Percentiles rank a stretch among this genome's conserved stretches.
Conservation (phyloP, 1,140 invertebrate genomes). For the Campoletis sonorensis region DNA sequence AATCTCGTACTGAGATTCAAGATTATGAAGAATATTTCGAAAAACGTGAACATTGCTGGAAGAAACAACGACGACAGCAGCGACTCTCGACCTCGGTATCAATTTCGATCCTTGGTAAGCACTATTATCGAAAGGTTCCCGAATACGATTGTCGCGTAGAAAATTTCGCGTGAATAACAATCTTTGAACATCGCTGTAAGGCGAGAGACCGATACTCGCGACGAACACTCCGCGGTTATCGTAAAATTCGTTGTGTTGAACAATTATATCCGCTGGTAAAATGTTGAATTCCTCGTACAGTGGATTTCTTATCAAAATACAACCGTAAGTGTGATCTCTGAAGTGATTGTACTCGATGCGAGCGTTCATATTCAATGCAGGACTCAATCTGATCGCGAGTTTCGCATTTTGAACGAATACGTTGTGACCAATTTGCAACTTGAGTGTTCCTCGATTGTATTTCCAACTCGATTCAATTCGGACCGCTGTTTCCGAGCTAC, state of each 20-base stretch:
- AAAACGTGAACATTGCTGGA: conserved; percentile 94
- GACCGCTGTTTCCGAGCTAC: conserved; percentile 84
- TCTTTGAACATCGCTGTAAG: conserved; percentile 88
- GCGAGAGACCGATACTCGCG: conserved; percentile 90
- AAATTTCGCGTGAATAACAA: conserved; percentile 93
- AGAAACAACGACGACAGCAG: conserved; percentile 92
- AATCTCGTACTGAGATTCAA: conserved; percentile 93
- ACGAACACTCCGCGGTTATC: conserved; percentile 93
- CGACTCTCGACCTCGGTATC: conserved; percentile 90
- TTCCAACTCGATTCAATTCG: conserved; percentile 89
- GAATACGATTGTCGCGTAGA: conserved; percentile 89
- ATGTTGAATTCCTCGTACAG: conserved; percentile 84
- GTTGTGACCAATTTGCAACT: conserved; percentile 91
- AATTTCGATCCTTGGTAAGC: conserved; percentile 82
- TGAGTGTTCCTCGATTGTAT: conserved; percentile 77
- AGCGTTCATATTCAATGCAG: conserved; percentile 89
- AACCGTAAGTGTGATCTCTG: conserved; percentile 87
- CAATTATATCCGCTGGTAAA: conserved; percentile 82
- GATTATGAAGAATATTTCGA: conserved; percentile 96
- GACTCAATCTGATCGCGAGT: conserved; percentile 87
- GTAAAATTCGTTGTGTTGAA: conserved; percentile 93
- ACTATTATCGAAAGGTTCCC: conserved; percentile 88
- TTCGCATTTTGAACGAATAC: conserved; percentile 86
- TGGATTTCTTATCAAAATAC: conserved; percentile 91
- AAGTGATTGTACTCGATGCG: conserved; percentile 94